Base-by-base conservation (phyloP, 1,140 invertebrate species). In the Pogonognathellus flavescens region DNA sequence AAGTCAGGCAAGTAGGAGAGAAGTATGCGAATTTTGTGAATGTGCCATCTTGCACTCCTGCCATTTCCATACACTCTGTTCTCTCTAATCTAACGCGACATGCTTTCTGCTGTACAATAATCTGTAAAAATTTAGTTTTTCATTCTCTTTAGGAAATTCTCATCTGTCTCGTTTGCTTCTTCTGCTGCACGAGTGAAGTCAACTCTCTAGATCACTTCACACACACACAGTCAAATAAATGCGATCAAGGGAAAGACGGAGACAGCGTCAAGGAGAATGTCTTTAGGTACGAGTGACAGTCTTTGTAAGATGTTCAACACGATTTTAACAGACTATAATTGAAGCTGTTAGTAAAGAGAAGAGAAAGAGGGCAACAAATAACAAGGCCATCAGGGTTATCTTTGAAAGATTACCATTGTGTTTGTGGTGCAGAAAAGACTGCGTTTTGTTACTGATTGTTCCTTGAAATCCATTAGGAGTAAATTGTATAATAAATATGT, bases 281-380 rank as follows among this genome's bases (percentile, higher is more conserved):
- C 14, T 14, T 25, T 66, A 66, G 25, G 62, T 41, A 41, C 31
- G 1, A 1, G 31, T 41, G 31, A 41, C 53, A 76, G 25, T 76
- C 70, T 76, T 76, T 76, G 70, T 76, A 76, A 6, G 6, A 41
- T 41, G 31, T 76, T 25, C 70, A 76, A 49, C 31, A 76, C 41
- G 14, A 76, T 76, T 76, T 76, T 76, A 76, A 76, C 31, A 25
- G 70, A 49, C 16, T 14, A 76, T 76, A 76, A 76, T 76, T 76
- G 70, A 31, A 76, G 31, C 70, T 76, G 41, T 41, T 41, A 6
- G 31, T 41, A 49, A 76, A 49, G 70, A 50, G 31, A 76, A 50
- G 25, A 76, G 70, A 76, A 76, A 14, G 70, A 50, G 49, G 70
- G 70, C 70, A 31, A 76, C 70, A 76, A 76, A 14, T 25, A 31